These are phyloP conservation scores for Eriocheir sinensis DNA, from an alignment of 1,140 invertebrate species.

Conservation along the genomic window DNA sequence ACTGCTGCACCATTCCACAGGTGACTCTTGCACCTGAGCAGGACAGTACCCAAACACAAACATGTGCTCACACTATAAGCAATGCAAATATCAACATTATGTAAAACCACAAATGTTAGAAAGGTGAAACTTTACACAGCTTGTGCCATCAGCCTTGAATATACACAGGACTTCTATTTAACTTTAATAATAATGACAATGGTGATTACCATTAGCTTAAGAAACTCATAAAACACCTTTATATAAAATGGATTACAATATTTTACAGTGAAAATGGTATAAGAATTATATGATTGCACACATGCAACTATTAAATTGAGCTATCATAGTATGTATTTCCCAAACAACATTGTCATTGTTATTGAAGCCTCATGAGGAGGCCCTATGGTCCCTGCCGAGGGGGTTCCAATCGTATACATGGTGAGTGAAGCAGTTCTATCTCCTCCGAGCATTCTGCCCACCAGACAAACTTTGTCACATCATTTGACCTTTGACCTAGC, in stretches of 20 bases:
- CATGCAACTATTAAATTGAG: conserved; percentile 50
- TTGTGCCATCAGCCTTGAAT: conserved; percentile 73
- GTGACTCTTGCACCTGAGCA: conserved; percentile 51
- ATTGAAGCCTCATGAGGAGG: conserved; percentile 72
- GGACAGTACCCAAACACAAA: conserved; percentile 69
- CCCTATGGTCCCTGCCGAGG: conserved; percentile 72
- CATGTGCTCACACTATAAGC: conserved; percentile 76
- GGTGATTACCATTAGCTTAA: conserved; percentile 46
- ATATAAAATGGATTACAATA: conserved; percentile 42
- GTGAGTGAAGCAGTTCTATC: conserved; percentile 78
- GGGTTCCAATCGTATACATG: conserved; percentile 78
- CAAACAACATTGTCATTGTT: conserved; percentile 67
- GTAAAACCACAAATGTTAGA: conserved; percentile 77
- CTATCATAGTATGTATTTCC: conserved; percentile 45
- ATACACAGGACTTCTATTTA: conserved; percentile 73
- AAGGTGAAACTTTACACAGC: conserved; percentile 76
- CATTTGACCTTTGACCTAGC: conserved; percentile 76
- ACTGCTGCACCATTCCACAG: conserved; percentile 64
- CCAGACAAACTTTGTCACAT: conserved; percentile 76
- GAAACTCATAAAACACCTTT: conserved; percentile 53
- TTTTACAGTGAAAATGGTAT: conserved; percentile 39
- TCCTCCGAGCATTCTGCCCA: conserved; percentile 76
- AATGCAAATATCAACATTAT: conserved; percentile 78
- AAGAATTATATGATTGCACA: conserved; percentile 45
- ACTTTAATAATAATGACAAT: conserved; percentile 74